These are phyloP conservation scores for Fulmarus glacialis DNA, from an alignment of 2,113 vertebrate species.

Conservation along the genomic window DNA sequence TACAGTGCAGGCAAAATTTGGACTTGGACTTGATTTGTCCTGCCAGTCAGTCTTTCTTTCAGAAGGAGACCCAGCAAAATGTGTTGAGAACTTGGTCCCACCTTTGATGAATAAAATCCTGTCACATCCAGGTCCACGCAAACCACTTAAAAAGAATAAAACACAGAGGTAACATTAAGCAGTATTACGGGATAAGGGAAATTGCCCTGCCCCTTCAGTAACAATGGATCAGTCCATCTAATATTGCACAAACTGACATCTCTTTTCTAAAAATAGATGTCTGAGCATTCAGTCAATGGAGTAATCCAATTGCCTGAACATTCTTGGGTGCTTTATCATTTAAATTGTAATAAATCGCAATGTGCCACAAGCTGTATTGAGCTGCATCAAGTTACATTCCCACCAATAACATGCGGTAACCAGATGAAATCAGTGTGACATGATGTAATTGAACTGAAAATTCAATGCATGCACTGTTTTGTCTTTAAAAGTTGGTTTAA, in stretches of 20 bases:
- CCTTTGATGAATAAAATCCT: neutral
- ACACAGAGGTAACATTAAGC: neutral
- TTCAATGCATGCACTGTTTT: constrained; percentile 62
- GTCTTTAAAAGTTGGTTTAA: constrained; percentile 10
- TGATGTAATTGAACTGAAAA: constrained; percentile 34
- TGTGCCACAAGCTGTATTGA: constrained; percentile 50
- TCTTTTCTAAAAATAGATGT: constrained; percentile 73
- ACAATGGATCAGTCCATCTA: constrained; percentile 34
- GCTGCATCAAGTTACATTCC: constrained; percentile 47
- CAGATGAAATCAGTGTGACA: constrained; percentile 64
- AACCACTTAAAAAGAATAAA: neutral
- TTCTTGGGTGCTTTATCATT: constrained; percentile 77
- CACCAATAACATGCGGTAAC: constrained; percentile 64
- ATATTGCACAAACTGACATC: constrained; percentile 54
- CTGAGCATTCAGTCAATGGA: constrained; percentile 73
- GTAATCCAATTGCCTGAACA: constrained; percentile 76
- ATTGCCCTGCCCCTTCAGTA: neutral
- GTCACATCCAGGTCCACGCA: neutral
- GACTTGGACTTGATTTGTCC: neutral
- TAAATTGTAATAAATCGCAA: constrained; percentile 78
- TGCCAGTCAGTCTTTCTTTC: neutral
- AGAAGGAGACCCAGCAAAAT: neutral
- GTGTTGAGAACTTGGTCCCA: neutral
- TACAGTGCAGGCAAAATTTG: neutral
- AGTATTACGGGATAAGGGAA: neutral